phyloP scores from a whole-genome alignment of 2,888 invertebrate species.

The Automeris io region DNA sequence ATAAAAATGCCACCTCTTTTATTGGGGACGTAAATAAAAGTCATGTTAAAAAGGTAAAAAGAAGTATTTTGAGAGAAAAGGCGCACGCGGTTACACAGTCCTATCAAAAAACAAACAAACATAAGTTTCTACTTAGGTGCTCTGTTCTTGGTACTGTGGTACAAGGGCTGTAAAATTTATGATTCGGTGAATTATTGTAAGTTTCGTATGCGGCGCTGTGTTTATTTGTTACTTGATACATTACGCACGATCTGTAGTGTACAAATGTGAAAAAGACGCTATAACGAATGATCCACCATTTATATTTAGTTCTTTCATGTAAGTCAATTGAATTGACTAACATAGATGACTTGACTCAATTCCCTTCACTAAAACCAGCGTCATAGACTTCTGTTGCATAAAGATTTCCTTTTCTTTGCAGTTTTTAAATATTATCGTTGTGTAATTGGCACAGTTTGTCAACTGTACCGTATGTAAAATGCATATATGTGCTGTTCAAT shows the following conservation, averaged over 20 bases:
- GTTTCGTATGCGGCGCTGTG: conserved; percentile 13
- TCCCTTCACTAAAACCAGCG: too few relatives aligned
- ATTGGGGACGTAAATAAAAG: conserved; percentile 63
- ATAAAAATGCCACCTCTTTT: conserved; percentile 61
- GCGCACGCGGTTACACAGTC: conserved; percentile 65
- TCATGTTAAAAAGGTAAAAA: conserved; percentile 30
- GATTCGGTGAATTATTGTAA: conserved; percentile 63
- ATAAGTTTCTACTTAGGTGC: conserved; percentile 67
- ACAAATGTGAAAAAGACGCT: not conserved
- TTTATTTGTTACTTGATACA: conserved; percentile 13
- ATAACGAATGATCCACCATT: not conserved
- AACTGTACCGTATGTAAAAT: too few relatives aligned
- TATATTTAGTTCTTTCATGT: too few relatives aligned
- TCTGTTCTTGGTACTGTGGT: conserved; percentile 59
- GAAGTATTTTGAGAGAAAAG: conserved; percentile 55
- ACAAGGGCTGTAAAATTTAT: conserved; percentile 67
- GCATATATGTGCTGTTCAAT: too few relatives aligned
- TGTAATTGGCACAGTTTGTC: too few relatives aligned
- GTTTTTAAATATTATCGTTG: too few relatives aligned
- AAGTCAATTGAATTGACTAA: too few relatives aligned
- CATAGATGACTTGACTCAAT: too few relatives aligned
- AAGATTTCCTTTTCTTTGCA: too few relatives aligned
- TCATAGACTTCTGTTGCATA: too few relatives aligned
- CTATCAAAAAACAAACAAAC: conserved; percentile 74
- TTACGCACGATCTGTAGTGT: conserved; percentile 2